These are phyloP conservation scores for Oreochromis niloticus DNA, from an alignment of 2,113 vertebrate genomes.

Conservation along the genomic window DNA sequence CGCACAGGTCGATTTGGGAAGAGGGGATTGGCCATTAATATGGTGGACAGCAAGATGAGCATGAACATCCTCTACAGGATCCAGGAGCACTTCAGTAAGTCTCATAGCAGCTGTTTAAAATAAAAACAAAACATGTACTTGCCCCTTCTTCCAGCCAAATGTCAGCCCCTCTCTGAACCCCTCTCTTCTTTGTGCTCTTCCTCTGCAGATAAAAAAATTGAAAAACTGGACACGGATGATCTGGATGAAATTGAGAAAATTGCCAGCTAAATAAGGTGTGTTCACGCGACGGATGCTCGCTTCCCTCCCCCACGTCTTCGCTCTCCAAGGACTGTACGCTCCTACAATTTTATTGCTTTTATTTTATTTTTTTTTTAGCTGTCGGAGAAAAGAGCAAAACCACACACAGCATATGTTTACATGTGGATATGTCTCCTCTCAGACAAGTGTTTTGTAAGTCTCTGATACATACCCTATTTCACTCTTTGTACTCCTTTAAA, in stretches of 20 bases:
- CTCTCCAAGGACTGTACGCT: conserved; percentile 45
- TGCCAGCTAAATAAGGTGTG: conserved; percentile 71
- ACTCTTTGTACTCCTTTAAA: conserved; percentile 71
- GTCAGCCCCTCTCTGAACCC: not conserved
- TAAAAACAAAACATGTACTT: not conserved
- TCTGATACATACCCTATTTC: conserved; percentile 65
- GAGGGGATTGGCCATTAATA: conserved; percentile 91
- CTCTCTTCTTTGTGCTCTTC: not conserved
- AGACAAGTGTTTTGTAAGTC: conserved; percentile 53
- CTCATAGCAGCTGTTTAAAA: not conserved
- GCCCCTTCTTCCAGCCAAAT: not conserved
- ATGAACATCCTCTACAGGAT: conserved; percentile 94
- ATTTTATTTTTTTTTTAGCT: conserved; percentile 29
- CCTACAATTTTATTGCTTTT: conserved; percentile 58
- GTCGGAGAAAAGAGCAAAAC: conserved; percentile 35
- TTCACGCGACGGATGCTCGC: not conserved
- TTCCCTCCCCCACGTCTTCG: not conserved
- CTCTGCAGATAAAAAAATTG: conserved; percentile 87
- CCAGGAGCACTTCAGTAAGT: conserved; percentile 83
- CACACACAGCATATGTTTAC: conserved; percentile 55
- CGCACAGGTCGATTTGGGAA: conserved; percentile 96
- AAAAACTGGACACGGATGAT: conserved; percentile 89
- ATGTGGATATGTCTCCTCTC: conserved; percentile 56
- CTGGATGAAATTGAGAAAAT: conserved; percentile 98
- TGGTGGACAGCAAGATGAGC: conserved; percentile 97